Conservation (phyloP, 1,140 invertebrate genomes). For the Atta texana region DNA sequence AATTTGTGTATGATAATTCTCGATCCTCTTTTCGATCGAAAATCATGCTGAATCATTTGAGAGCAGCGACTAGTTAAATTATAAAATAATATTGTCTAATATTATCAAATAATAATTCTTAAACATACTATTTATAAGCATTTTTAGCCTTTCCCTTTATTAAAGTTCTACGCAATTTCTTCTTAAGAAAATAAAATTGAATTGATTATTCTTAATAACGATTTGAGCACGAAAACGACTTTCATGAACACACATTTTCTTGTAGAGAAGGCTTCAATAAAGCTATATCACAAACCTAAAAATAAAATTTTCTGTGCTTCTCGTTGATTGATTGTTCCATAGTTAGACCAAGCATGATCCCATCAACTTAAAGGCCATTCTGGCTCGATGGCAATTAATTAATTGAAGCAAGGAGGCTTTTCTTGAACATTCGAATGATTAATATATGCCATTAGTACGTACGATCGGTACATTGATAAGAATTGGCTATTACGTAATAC, state of each 20-base stretch:
- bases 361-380: constrained; percentile 18
- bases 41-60: neutral
- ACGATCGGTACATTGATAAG: constrained; percentile 23
- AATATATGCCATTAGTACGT: constrained; percentile 17
- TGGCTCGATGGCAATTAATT: constrained; percentile 19
- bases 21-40: neutral
- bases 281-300: neutral
- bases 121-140: neutral
- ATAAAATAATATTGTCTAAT: neutral
- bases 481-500: constrained; percentile 49
- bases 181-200: neutral
- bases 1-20: neutral
- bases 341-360: constrained; percentile 13
- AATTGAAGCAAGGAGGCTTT: neutral
- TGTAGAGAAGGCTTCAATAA: neutral
- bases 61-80: neutral
- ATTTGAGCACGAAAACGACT: neutral
- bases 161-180: neutral
- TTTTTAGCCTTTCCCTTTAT: neutral
- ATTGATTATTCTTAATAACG: neutral
- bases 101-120: neutral
- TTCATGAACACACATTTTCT: neutral
- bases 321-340: constrained; percentile 9
- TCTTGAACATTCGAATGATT: constrained; percentile 63
- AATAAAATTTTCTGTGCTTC: neutral